Conservation (phyloP, 2,797 vertebrate species). For the Falco columbarius region DNA sequence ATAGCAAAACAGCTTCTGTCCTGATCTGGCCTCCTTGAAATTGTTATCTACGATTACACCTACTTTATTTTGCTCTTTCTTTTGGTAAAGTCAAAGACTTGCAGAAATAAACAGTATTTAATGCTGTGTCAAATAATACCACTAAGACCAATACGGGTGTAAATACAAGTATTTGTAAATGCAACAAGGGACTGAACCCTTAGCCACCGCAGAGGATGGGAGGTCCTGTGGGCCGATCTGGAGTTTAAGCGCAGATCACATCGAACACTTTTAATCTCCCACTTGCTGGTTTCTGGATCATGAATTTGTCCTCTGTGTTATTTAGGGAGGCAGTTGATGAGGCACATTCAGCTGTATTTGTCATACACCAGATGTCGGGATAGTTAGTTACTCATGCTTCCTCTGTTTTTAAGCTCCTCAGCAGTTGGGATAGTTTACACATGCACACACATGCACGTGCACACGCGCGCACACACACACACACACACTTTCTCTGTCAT, state of each 20-base stretch:
- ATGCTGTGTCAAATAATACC: background rate
- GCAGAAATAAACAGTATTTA: background rate
- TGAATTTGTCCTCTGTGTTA: constrained; percentile 72
- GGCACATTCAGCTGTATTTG: constrained; percentile 70
- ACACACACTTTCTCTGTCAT: background rate
- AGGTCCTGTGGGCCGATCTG: background rate
- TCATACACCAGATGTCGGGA: constrained; percentile 74
- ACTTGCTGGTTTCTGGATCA: constrained; percentile 72
- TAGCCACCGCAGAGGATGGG: background rate
- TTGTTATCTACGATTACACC: background rate
- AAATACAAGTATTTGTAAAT: background rate
- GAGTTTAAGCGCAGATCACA: background rate
- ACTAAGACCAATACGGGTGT: background rate
- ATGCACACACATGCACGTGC: accelerated
- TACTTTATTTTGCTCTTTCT: background rate
- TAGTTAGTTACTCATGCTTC: constrained; percentile 73
- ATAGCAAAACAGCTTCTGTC: background rate
- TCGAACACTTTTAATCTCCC: background rate
- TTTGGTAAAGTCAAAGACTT: background rate
- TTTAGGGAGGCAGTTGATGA: constrained; percentile 73
- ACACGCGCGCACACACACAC: no score
- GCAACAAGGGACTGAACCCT: background rate
- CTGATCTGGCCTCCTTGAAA: background rate
- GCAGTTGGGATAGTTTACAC: constrained; percentile 16
- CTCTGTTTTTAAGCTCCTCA: constrained; percentile 69